Evolutionary conservation across 1,140 invertebrate species (phyloP).

Genomic region (Asbolus verrucosus): DNA sequence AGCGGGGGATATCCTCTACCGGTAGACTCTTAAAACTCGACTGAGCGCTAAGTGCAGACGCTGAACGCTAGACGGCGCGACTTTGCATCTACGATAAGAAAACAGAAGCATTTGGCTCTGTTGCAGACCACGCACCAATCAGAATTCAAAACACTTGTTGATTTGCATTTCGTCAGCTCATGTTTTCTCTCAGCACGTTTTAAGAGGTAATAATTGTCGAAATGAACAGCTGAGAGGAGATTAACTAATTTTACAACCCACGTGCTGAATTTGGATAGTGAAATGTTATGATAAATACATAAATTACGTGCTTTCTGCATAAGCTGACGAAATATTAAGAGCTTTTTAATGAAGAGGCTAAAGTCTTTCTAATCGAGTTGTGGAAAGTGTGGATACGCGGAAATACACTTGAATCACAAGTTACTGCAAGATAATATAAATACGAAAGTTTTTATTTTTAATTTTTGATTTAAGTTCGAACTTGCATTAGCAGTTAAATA

Average conservation of each 20-base stretch:
- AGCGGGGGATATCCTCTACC: conserved; percentile 31
- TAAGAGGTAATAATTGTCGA: conserved; percentile 20
- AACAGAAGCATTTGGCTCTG: neutral
- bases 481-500: too few species aligned
- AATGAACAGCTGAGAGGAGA: neutral
- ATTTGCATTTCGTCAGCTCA: conserved; percentile 30
- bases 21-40: conserved; percentile 31
- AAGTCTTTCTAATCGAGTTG: too few species aligned
- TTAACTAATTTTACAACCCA: neutral
- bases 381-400: too few species aligned
- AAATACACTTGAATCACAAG: too few species aligned
- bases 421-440: too few species aligned
- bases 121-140: conserved; percentile 15
- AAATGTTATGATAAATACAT: too few species aligned
- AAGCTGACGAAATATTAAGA: too few species aligned
- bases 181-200: conserved; percentile 35
- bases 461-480: too few species aligned
- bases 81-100: conserved; percentile 30
- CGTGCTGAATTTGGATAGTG: too few species aligned
- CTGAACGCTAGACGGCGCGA: conserved; percentile 26
- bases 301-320: too few species aligned
- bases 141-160: conserved; percentile 16
- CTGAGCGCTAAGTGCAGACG: conserved; percentile 23
- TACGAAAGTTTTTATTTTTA: too few species aligned
- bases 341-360: too few species aligned